Evolutionary conservation across 2,797 vertebrate genomes (phyloP), one percentile per base, ranked within the genome.

Genomic region (Podarcis siculus): DNA sequence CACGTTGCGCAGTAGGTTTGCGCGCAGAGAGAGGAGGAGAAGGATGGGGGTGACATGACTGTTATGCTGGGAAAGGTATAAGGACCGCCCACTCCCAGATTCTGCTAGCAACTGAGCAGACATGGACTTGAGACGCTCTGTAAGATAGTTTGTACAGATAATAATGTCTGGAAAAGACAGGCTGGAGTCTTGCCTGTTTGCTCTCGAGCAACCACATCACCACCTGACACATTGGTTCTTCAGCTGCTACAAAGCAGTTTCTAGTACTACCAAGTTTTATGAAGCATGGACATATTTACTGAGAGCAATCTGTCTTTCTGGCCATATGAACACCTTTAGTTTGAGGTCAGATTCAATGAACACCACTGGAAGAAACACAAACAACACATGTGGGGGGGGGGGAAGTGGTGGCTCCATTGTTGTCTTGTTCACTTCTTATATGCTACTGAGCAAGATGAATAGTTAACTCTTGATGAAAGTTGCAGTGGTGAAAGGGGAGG

Each of bases 181-280:
- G 42, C 9, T 9, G 42, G 42, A 42, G 42, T 42, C 8, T 42
- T 42, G 42, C 42, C 42, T 42, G 42, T 42, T 42, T 42, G 42
- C 42, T 42, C 42, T 42, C 42, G 1, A 42, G 42, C 42, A 42
- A 42, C 42, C 42, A 42, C 42, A 42, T 8, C 42, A 42, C 42
- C 8, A 42, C 42, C 42, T 42, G 42, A 42, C 42, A 42, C 42
- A 42, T 42, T 42, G 64, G 61, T 17, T 25, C 10, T 80, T 67
- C 19, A 21, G 79, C 86, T 27, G 79, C 6, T 42, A 78, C 7
- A 86, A 7, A 84, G 64, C 45, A 91, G 87, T 32, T 32, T 1
- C 1, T 80, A 55, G 17, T 87, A 90, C 83, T 86, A 91, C 37
- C 23, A 86, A 88, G 27, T 58, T 93, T 91, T 78, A 77, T 27